Base-by-base conservation (phyloP, 1,140 invertebrate genomes). In the Scaptomyza hsui region DNA sequence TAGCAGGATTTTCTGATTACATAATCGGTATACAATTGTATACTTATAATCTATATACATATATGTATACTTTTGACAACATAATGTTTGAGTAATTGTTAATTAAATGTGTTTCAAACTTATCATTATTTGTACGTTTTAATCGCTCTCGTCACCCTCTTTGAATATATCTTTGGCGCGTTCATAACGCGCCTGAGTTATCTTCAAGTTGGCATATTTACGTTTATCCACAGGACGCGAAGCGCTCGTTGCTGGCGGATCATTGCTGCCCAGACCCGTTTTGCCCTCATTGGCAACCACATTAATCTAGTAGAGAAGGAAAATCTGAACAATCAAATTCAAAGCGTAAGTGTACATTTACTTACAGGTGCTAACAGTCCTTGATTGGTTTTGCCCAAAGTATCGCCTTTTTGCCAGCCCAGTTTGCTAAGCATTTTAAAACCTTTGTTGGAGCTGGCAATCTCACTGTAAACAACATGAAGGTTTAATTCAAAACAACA, bases 381-480 rank as follows among this genome's bases (percentile, higher is more conserved):
- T 93, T 92, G 76, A 72, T 94, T 94, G 6, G 59, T 73, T 91
- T 96, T 97, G 10, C 97, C 97, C 45, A 99, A 92, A 0, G 95
- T 93, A 73, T 96, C 93, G 53, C 97, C 97, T 91, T 96, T 95
- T n/a, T 94, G 94, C 97, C 97, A 98, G 12, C 97, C 97, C 95
- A 98, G 96, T 92, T 98, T 98, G 52, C 95, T 92, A 35, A 98
- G 89, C 90, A 98, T 91, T 92, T 97, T 95, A 91, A 97, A 98
- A 0, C 98, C 97, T 92, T 96, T 97, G 83, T 98, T 98, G 29
- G 95, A 93, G 16, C 94, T 92, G 13, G 94, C 91, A 78, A 98
- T 96, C 18, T 94, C 94, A 78, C 96, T 97, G 90, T 0, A 49
- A 62, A 75, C 45, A 39, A 56, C 5, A 45, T 21, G 13, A 7